Conservation (phyloP, 2,113 vertebrate species). For the Anser cygnoides region DNA sequence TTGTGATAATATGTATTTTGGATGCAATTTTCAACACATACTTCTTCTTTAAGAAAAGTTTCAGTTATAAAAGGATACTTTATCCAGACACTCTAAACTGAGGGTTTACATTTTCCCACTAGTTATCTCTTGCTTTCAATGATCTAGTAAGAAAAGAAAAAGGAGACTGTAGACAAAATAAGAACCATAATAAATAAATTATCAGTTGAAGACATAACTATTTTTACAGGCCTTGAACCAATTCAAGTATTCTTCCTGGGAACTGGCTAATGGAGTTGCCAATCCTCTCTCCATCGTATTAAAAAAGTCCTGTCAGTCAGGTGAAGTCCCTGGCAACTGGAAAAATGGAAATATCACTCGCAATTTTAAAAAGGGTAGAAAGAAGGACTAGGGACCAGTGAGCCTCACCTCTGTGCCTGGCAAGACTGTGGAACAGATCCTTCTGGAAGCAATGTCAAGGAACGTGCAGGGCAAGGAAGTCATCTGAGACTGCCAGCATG, state of each 20-base stretch:
- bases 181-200: background rate
- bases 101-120: background rate
- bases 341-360: no score
- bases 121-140: background rate
- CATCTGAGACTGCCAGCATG: no score
- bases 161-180: background rate
- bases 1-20: background rate
- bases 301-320: no score
- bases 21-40: background rate
- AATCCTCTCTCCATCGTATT: no score
- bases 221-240: background rate
- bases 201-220: background rate
- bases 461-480: no score
- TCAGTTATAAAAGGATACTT: background rate
- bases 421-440: no score
- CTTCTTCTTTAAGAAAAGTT: background rate
- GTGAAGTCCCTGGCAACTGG: no score
- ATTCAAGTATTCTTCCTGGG: background rate
- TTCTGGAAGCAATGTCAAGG: no score
- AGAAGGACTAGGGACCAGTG: no score
- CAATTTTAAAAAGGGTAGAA: no score
- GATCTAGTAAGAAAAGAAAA: background rate
- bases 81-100: background rate
- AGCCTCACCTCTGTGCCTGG: no score
- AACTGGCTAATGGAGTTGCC: no score